Base-by-base conservation (phyloP, 2,888 invertebrate genomes). In the Plebejus anna region DNA sequence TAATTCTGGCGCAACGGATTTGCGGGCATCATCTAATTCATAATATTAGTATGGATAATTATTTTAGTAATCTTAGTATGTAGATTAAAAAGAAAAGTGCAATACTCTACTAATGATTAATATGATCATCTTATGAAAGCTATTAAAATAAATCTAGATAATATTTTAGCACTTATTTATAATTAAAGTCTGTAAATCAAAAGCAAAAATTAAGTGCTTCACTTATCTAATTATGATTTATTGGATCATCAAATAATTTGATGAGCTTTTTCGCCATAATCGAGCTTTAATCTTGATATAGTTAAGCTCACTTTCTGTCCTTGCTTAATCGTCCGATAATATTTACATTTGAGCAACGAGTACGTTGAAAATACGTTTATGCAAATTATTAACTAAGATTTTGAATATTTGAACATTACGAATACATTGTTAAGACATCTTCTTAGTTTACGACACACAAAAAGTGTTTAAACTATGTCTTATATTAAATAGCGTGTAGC, bases 281-380 rank as follows among this genome's bases (percentile, higher is more conserved):
- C 11, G 13, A 66, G 13, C 16, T 66, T 66, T 36, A 32, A 66
- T 32, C 66, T 66, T 66, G 66, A 66, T 66, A 32, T 66, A 66
- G 66, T 66, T 66, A 66, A 36, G 32, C 13, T 66, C 32, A 36
- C 13, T 66, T 28, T 66, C 32, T 16, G 66, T 32, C 16, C 5
- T 66, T 66, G 66, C 66, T 66, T 32, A 66, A 66, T 66, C 32
- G 66, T 11, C 22, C 13, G 66, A 16, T 5, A 66, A 36, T 66
- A 66, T 66, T 66, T 66, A 66, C 32, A 66, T 66, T 59, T 66
- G 9, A 32, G 66, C 66, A 66, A 36, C 32, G 11, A 66, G 66
- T 66, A 32, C 16, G 66, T 66, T 66, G 16, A 13, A 32, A 66
- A 66, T 66, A 16, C 0, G 66, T 66, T 66, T 66, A 66, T 66